Evolutionary conservation across 1,140 invertebrate genomes (phyloP), one percentile per base, ranked within the genome.

Genomic region (Nasonia longicornis): DNA sequence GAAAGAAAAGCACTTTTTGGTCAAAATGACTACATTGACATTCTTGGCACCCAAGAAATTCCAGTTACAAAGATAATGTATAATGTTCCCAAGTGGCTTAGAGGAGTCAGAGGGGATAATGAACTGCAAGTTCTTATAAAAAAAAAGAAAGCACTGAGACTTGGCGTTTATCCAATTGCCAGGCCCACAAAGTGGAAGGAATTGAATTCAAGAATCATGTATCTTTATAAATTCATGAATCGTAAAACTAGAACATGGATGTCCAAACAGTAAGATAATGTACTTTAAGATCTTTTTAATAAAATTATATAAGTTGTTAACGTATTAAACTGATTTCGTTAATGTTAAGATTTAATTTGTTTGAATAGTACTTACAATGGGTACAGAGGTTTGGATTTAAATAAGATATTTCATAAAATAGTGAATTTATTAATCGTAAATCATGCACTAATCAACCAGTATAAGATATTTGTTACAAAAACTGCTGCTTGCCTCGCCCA

Each of bases 1-100:
- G 91, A 94, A 84, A 94, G 94, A 84, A 93, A 93, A 87, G 96
- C 97, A 12, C 86, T 97, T 0, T 98, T 97, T 92, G 97, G 97
- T 2, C 97, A 98, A 88, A 99, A 99, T 92, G 97, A 99, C 91
- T 98, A 98, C 86, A 98, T 99, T 77, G 97, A 98, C 90, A 98
- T 98, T 75, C 91, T 98, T 42, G 97, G 97, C 2, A 93, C 95
- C 87, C 95, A 95, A 72, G 92, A 93, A 12, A 83, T 98, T 38
- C 94, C 97, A 90, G 97, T 97, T 1, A 94, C 94, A 0, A 94
- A 93, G 86, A 93, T 96, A n/a, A 86, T 97, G 2, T 97, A 98
- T 84, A 93, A 94, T 83, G 93, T 98, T 14, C 97, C 97, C 0
- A 87, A 90, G 0, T 98, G 97, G 97, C 91, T 99, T 20, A 93